Evolutionary conservation across 1,140 invertebrate species (phyloP), one percentile per base, ranked within the genome.

Genomic region (Halotydeus destructor): DNA sequence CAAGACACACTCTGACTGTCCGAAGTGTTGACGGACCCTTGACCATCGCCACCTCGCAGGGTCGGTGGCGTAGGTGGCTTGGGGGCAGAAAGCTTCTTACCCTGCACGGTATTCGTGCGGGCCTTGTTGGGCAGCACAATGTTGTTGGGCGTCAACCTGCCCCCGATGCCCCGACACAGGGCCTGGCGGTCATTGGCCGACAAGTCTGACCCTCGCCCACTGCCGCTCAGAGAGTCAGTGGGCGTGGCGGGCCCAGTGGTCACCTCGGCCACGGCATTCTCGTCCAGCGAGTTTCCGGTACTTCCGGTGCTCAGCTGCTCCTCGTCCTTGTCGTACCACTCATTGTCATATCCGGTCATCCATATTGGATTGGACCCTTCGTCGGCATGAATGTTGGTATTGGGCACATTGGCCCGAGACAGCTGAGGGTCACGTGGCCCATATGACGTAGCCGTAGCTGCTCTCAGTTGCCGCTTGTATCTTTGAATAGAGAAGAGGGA

Each of bases 291-390:
- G 59, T 86, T 81, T 21, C 75, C 43, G 18, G 52, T 69, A 43
- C 80, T 78, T 0, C 78, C 81, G 22, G 65, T 68, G 56, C 55
- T 56, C 23, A 56, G 44, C 24, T 50, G 42, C 51, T 79, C 77
- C 45, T 79, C 76, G 44, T 73, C 75, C 61, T 88, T 88, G 56
- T 81, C 86, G 82, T 83, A 89, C 40, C 53, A 36, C 55, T 84
- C 81, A 58, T 88, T 88, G 60, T 86, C 81, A 54, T 86, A 88
- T 5, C 81, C 78, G 52, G 83, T 78, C 59, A 89, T 71, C 84
- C 84, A 91, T 50, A 91, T 88, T 0, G 85, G 84, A 66, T 91
- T 91, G 6, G 80, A 85, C 23, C 84, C 85, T 60, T 88, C 82
- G 4, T 78, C 73, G 51, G 81, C 85, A 57, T 89, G 84, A 55